A percentile compares a stretch with the other conserved stretches of the same genome.
Conservation (phyloP, 2,113 vertebrate species). For the Nanorana parkeri region DNA sequence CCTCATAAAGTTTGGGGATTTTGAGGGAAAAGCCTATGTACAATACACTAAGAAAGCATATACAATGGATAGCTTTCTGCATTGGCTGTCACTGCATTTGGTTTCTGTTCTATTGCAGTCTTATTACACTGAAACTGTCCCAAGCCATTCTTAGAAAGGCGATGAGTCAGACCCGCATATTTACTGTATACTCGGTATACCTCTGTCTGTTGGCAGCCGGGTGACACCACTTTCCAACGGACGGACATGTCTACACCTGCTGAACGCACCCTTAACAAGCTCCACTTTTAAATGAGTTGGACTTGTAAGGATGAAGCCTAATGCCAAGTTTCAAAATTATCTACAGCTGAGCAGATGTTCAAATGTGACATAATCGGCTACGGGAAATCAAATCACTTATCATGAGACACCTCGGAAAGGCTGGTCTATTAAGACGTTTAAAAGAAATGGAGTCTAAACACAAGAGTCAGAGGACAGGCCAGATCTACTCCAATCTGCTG, state of each 20-base stretch:
- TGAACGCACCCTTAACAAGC: neutral
- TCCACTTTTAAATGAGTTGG: neutral
- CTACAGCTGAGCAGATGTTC: neutral
- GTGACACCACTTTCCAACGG: neutral
- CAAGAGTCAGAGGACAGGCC: no score
- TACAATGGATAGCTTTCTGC: no score
- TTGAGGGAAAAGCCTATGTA: no score
- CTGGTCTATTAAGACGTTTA: no score
- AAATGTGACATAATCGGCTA: neutral
- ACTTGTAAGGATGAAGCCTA: neutral
- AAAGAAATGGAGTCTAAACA: no score
- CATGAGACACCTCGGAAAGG: no score
- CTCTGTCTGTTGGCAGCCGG: neutral
- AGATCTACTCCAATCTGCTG: no score
- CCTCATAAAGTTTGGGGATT: no score
- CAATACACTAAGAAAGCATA: no score
- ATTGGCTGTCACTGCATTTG: no score
- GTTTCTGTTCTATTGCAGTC: no score
- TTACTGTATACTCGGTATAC: neutral
- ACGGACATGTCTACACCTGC: conserved; percentile 1
- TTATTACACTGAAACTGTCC: no score
- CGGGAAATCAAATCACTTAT: neutral
- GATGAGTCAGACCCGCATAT: neutral
- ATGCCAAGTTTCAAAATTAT: neutral
- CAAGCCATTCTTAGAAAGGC: neutral